Evolutionary conservation across 1,140 invertebrate species (phyloP).

Genomic region (roundworm (Caenorhabditis elegans)): WBcel235 BX284602.5:5210001-5210500

Average conservation of each 20-base stretch:
- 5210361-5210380: not conserved
- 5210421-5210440: not conserved
- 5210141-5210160: not conserved
- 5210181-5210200: not conserved
- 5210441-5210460: not conserved
- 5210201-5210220: not conserved
- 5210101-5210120: constrained; percentile 6
- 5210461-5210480: too few species aligned
- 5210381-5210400: constrained; percentile 10
- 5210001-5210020: too few species aligned
- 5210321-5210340: constrained; percentile 16
- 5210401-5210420: not conserved
- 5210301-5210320: not conserved
- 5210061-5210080: not conserved
- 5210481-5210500: too few species aligned
- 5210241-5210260: constrained; percentile 14
- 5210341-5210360: constrained; percentile 17
- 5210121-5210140: constrained; percentile 9
- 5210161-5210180: not conserved
- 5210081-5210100: not conserved
- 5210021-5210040: not conserved
- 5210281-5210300: not conserved
- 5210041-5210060: not conserved
- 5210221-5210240: constrained; percentile 27
- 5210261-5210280: not conserved